Base-by-base conservation (phyloP, 1,140 invertebrate genomes). In the Plodia interpunctella region DNA sequence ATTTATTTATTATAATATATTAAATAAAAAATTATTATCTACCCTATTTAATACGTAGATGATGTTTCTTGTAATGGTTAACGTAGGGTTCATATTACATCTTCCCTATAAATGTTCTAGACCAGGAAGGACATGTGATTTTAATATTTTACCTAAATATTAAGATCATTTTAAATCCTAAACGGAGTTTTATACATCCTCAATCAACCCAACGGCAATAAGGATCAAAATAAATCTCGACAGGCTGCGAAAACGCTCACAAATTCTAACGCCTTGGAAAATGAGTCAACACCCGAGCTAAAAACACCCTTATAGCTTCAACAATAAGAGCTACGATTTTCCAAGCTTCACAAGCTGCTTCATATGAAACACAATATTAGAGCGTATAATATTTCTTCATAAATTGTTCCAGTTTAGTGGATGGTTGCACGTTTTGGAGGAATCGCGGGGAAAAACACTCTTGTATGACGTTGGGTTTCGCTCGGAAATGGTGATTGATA, bases 331-430 rank as follows among this genome's bases (percentile, higher is more conserved):
- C 38, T 2, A 21, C 11, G 19, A 49, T 38, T 30, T 19, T 21
- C 20, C 18, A 19, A 15, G 11, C 17, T 9, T 15, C 30, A 32
- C 57, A 60, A 9, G 8, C 54, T 44, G 38, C 61, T 63, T 65
- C 61, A 63, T 67, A 62, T 53, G 19, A 60, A 63, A 57, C 66
- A 66, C 57, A 67, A 70, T 73, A 70, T 73, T 67, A 69, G 63
- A 73, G 58, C 44, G 59, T 61, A 64, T 67, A 64, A 70, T 73
- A 68, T 68, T 67, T 67, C 68, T 66, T 65, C 68, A 68, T 74
- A 74, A 71, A 74, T 68, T 63, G 68, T 50, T 68, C 55, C 58
- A 56, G 59, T 25, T 49, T 32, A 15, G 19, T 44, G 19, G 30
- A 21, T 51, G 49, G 18, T 9, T 51, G 49, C 18, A 21, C 49